Base-by-base conservation (phyloP, 2,113 vertebrate species). In the Chaenogobius annularis region DNA sequence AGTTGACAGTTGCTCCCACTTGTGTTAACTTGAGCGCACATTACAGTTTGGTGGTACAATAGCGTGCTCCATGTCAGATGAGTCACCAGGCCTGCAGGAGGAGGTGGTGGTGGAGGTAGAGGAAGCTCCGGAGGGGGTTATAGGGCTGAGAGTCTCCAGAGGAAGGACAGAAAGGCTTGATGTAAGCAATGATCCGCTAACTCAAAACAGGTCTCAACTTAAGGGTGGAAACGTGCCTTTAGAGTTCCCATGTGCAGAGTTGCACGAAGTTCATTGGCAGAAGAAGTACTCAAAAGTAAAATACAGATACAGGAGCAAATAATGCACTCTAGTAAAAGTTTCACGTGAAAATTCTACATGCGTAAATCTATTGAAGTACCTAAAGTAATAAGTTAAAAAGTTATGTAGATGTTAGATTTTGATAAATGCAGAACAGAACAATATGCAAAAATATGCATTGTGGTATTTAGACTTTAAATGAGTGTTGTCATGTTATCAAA, bases 81-180 rank as follows among this genome's bases (percentile, higher is more conserved):
- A 90, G 77, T 92, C 85, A 92, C 70, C 74, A 69, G 79, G 80
- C 88, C 87, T 80, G 31, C 14, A 3, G 73, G 88, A 35, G 58
- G 58, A 8, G 23, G 58, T 75, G 64, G 20, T 15, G 81, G 66
- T 78, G 79, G 67, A 70, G 78, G 80, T 77, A 81, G 79, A 79
- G 70, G 22, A 66, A 82, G 71, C 71, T 63, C 35, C 17, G 22
- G 55, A 12, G 22, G 70, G 71, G 68, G 61, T 77, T 72, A 58
- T 8, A 44, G 46, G 17, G 58, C 61, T 73, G 20, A 65, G 66
- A 65, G 44, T 19, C 47, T 35, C 17, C 73, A 74, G 74, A 77
- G 6, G 52, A 68, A 73, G 70, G 26, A 70, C 23, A 22, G 2
- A 54, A 15, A 54, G 9, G 3, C 73, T 70, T 52, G 59, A 70